Base-by-base conservation (phyloP, 2,888 invertebrate genomes). In the Drosophila affinis region DNA sequence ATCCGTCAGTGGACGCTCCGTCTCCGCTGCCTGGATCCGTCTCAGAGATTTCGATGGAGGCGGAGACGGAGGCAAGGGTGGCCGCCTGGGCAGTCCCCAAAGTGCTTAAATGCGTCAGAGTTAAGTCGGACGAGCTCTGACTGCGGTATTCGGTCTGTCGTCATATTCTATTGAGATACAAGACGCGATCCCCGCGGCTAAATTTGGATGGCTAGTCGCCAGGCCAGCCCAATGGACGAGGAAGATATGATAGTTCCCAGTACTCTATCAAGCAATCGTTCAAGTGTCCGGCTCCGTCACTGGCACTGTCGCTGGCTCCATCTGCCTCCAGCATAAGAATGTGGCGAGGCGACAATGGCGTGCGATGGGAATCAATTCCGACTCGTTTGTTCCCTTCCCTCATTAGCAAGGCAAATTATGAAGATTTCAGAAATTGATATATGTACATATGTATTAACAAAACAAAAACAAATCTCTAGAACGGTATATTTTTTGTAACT, bases 51-150 rank as follows among this genome's bases (percentile, higher is more conserved):
- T 59, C 60, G 62, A 48, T 63, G 53, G 32, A 52, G 9, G 17
- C 4, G 29, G 29, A 18, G 32, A 17, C 10, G 45, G 18, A 6
- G 14, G 12, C 10, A 49, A 2, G 39, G 3, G 12, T 45, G 27
- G 54, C 12, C 39, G 39, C 7, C 39, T 64, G 80, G 80, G 78
- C 78, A 77, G 75, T 75, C 75, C 73, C 78, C 78, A 83, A 78
- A 87, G 72, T 78, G 70, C 56, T 62, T 69, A 87, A 81, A 78
- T 81, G 79, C 81, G 87, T 81, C 81, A 81, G 87, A 76, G 62
- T 55, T n/a, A 3, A 39, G 14, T 39, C 55, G 27, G 68, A 83
- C 81, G 71, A 69, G 75, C 58, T 47, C 44, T 34, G 86, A 83
- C 78, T 80, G 57, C 76, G 65, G 62, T 82, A 80, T 83, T 39